phyloP scores from a whole-genome alignment of 2,797 vertebrate genomes.

The Eospalax fontanierii region DNA sequence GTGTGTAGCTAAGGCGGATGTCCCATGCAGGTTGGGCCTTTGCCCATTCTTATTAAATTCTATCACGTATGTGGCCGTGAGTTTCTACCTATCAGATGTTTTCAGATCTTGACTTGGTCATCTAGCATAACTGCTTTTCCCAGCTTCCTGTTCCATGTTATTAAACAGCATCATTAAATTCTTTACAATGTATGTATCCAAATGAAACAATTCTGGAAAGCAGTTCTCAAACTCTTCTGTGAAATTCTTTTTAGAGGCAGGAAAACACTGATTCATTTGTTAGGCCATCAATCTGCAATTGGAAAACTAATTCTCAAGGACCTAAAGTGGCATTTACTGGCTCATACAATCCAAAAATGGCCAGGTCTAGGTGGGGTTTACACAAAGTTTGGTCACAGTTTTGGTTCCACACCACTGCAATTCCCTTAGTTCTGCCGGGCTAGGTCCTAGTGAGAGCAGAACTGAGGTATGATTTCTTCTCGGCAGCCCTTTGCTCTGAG shows the following conservation, averaged over 20 bases:
- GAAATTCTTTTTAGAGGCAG: constrained; percentile 59
- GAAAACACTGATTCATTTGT: constrained; percentile 17
- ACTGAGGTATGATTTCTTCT: not conserved
- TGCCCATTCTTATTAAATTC: constrained; percentile 44
- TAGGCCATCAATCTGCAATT: not conserved
- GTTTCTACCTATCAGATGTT: constrained; percentile 44
- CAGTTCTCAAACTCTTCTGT: constrained; percentile 35
- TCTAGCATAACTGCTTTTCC: constrained; percentile 48
- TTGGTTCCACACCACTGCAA: too few species aligned
- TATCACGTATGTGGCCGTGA: constrained; percentile 14
- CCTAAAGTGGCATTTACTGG: not conserved
- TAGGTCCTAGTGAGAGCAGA: not conserved
- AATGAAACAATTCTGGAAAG: constrained; percentile 69
- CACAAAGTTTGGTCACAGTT: not conserved
- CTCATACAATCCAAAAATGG: not conserved
- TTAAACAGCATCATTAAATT: constrained; percentile 60
- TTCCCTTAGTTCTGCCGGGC: constrained; percentile 4
- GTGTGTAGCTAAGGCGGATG: not conserved
- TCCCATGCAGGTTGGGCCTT: not conserved
- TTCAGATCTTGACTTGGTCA: constrained; percentile 63
- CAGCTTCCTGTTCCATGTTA: constrained; percentile 44
- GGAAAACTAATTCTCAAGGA: constrained; percentile 10
- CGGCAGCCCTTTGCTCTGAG: not conserved
- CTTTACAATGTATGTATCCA: constrained; percentile 56
- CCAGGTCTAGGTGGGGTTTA: not conserved